Evolutionary conservation across 1,140 invertebrate species (phyloP), one percentile per base, ranked within the genome.

Genomic region (Trinorchestia longiramus): DNA sequence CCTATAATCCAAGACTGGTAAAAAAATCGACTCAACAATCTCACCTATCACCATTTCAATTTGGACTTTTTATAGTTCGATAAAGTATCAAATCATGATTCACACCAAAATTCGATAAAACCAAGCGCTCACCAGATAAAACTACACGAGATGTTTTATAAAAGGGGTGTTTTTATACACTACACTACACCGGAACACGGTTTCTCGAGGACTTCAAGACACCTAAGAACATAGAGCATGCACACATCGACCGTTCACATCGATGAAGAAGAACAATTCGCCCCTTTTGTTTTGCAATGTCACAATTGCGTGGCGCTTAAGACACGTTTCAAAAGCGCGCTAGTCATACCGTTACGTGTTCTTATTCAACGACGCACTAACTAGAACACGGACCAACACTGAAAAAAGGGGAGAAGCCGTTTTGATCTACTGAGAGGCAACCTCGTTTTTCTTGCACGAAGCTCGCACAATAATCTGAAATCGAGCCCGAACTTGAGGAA

Each of bases 201-300:
- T 36, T 77, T 77, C 62, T 77, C 11, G 62, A 77, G 62, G 62
- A 15, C 62, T 77, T 36, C n/a, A 23, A 77, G 62, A 77, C 62
- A 77, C 62, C 28, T 77, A 3, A 77, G 62, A 77, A 28, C 62
- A 36, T 3, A 77, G 62, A 77, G 62, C 62, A 77, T 23, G 62
- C 62, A 77, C 62, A 1, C 8, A 19, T 19, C 62, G 62, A 77
- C 62, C 62, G 28, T 77, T 3, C 62, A 77, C 62, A 77, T 77
- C 88, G 88, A 90, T 90, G 88, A 28, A 90, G 88, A 90, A 90
- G 43, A 90, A 90, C n/a, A 90, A 90, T 90, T 41, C 88, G 88
- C 43, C 43, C 88, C 43, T 42, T 42, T 90, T 90, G 43, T 90
- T 90, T 90, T 90, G n/a, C 41, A 90, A 90, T 90, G 88, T 90